Evolutionary conservation across 2,888 invertebrate genomes (phyloP).

Genomic region (Epiblema foenella): DNA sequence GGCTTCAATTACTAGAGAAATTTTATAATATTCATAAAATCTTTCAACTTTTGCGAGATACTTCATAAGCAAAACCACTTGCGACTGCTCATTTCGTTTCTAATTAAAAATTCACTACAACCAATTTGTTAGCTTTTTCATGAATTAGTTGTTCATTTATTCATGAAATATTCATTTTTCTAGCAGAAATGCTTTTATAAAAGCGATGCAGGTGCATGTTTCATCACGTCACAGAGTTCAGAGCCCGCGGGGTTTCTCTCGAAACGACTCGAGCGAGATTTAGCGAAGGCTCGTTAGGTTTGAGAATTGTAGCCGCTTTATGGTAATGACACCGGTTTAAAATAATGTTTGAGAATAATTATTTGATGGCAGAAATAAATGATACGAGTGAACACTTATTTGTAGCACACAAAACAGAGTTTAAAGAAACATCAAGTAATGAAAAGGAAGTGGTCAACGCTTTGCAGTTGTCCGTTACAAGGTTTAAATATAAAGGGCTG

Average conservation of each 20-base stretch:
- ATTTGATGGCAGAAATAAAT: too few relatives aligned
- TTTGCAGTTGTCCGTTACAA: background rate
- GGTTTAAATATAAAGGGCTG: background rate
- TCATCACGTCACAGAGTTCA: slow-evolving; percentile 22
- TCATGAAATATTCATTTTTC: slow-evolving; percentile 26
- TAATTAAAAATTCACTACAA: slow-evolving; percentile 19
- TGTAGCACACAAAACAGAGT: too few relatives aligned
- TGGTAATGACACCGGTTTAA: slow-evolving; percentile 9
- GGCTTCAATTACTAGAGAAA: background rate
- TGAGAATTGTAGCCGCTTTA: slow-evolving; percentile 19
- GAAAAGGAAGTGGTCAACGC: too few relatives aligned
- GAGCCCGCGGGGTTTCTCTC: slow-evolving; percentile 7
- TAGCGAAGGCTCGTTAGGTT: background rate
- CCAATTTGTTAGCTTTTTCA: slow-evolving; percentile 27
- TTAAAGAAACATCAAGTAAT: too few relatives aligned
- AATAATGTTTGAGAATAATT: slow-evolving; percentile 9
- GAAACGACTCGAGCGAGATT: background rate
- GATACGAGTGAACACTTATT: too few relatives aligned
- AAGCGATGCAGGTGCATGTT: slow-evolving; percentile 24
- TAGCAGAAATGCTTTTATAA: slow-evolving; percentile 26
- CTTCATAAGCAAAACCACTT: background rate
- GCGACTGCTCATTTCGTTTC: slow-evolving; percentile 2
- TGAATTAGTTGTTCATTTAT: slow-evolving; percentile 27
- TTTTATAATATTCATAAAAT: background rate
- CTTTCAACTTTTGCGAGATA: background rate